phyloP scores from a whole-genome alignment of 1,140 invertebrate species.

The Brachionus koreanus region DNA sequence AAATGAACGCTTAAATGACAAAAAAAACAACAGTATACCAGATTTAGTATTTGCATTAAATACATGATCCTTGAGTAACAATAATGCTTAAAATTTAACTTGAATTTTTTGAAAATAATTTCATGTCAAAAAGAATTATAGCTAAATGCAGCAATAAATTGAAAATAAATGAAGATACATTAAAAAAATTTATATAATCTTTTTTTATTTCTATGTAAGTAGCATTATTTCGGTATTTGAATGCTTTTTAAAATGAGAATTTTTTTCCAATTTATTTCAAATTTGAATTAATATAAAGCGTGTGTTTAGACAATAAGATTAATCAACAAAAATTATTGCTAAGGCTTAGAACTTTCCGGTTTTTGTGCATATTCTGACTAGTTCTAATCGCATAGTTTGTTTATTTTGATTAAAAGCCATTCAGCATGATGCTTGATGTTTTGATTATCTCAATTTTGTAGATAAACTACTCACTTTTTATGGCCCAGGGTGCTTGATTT shows the following conservation, averaged over 20 bases:
- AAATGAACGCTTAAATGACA: not conserved
- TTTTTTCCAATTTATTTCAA: not conserved
- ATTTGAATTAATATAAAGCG: not conserved
- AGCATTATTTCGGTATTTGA: not conserved
- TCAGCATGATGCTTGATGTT: not conserved
- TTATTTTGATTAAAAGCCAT: not conserved
- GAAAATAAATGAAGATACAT: not conserved
- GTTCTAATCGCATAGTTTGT: not conserved
- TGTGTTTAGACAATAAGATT: not conserved
- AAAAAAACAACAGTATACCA: not conserved
- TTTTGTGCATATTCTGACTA: not conserved
- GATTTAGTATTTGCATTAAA: not conserved
- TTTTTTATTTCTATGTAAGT: not conserved
- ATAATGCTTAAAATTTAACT: not conserved
- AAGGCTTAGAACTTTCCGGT: not conserved
- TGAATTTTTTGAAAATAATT: not conserved
- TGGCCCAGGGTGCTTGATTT: not conserved
- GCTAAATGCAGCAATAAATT: not conserved
- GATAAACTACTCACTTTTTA: not conserved
- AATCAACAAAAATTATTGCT: not conserved
- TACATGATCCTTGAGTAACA: not conserved
- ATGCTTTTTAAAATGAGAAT: not conserved
- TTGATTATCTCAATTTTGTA: not conserved
- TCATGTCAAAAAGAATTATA: constrained; percentile 4
- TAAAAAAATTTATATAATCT: not conserved